phyloP scores from a whole-genome alignment of 2,113 vertebrate genomes.

The Carassius carassius region DNA sequence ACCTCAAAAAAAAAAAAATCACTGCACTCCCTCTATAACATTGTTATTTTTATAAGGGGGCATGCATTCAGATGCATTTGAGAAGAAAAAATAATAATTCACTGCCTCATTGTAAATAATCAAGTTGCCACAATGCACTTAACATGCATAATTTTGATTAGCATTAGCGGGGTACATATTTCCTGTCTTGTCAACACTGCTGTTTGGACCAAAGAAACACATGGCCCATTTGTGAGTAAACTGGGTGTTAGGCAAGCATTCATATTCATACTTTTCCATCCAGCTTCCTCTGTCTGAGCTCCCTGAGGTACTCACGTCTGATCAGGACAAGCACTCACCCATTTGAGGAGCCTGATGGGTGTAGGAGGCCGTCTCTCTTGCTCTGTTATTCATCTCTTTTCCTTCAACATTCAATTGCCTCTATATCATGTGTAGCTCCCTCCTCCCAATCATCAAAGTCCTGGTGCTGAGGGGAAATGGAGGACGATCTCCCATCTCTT shows the following conservation, averaged over 20 bases:
- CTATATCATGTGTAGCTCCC: background rate
- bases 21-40: background rate
- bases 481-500: conserved; percentile 17
- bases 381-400: conserved; percentile 16
- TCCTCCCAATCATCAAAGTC: conserved; percentile 19
- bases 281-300: conserved; percentile 11
- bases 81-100: background rate
- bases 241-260: conserved; percentile 14
- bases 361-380: background rate
- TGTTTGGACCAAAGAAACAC: background rate
- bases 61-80: background rate
- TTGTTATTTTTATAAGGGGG: background rate
- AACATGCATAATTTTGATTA: background rate
- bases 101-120: background rate
- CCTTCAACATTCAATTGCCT: background rate
- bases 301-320: conserved; percentile 9
- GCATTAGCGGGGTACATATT: background rate
- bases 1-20: background rate
- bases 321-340: conserved; percentile 36
- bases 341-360: conserved; percentile 38
- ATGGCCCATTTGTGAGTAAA: background rate
- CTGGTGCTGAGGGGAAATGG: conserved; percentile 26
- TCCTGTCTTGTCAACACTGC: conserved; percentile 20
- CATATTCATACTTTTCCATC: conserved; percentile 38
- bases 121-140: background rate